These are phyloP conservation scores for Drosophila auraria DNA, from an alignment of 1,140 invertebrate species.

Conservation along the genomic window DNA sequence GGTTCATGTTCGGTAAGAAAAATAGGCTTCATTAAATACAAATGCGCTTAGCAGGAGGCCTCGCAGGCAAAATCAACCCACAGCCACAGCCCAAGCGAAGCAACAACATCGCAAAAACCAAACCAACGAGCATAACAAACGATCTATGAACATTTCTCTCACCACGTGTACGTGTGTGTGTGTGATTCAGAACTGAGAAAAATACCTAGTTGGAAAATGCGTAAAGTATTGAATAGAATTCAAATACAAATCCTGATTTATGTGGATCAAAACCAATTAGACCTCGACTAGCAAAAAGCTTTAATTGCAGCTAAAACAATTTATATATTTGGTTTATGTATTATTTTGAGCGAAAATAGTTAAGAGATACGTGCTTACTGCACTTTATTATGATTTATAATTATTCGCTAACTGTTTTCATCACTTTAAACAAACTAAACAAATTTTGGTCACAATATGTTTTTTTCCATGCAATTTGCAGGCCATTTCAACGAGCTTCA, in stretches of 20 bases:
- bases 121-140: slow-evolving; percentile 59
- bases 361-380: not conserved
- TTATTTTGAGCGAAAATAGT: not conserved
- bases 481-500: slow-evolving; percentile 38
- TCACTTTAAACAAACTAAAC: not conserved
- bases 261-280: too few species aligned
- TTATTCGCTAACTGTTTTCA: not conserved
- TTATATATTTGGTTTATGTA: too few species aligned
- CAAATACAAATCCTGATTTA: not conserved
- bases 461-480: slow-evolving; percentile 2
- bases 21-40: slow-evolving; percentile 81
- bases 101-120: slow-evolving; percentile 43
- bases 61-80: slow-evolving; percentile 18
- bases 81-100: slow-evolving; percentile 4
- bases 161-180: slow-evolving; percentile 9
- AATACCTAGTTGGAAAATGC: not conserved
- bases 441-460: not conserved
- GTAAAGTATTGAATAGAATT: not conserved
- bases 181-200: not conserved
- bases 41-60: slow-evolving; percentile 68
- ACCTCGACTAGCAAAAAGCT: too few species aligned
- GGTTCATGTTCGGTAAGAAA: slow-evolving; percentile 65
- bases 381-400: too few species aligned
- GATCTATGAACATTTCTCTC: slow-evolving; percentile 34
- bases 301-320: too few species aligned